Conservation (phyloP, 1,140 invertebrate genomes). For the Panagrolaimus sp. region DNA sequence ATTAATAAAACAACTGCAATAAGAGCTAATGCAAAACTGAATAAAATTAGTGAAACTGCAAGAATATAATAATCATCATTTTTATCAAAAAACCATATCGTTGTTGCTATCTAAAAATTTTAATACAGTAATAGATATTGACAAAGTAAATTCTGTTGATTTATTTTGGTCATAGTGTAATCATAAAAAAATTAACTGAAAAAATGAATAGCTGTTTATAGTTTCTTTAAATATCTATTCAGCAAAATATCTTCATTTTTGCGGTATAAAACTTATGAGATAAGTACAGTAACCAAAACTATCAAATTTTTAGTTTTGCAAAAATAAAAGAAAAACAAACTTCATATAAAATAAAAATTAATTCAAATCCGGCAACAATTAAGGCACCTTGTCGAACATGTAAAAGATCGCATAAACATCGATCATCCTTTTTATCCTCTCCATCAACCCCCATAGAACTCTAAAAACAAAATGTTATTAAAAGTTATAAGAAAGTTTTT, state of each 20-base stretch:
- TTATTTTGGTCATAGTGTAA: no score
- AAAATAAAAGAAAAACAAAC: conserved; percentile 18
- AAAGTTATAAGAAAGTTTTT: no score
- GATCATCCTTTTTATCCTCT: not conserved
- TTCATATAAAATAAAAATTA: conserved; percentile 29
- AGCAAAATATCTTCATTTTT: no score
- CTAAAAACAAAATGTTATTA: no score
- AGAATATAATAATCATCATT: conserved; percentile 34
- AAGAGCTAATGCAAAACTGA: conserved; percentile 29
- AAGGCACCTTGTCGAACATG: conserved; percentile 17
- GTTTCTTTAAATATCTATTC: no score
- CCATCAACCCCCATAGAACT: no score
- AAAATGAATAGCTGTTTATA: no score
- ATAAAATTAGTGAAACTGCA: conserved; percentile 29
- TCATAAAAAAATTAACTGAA: no score
- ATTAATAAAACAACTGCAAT: conserved; percentile 29
- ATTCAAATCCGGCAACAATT: conserved; percentile 25
- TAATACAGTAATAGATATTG: no score
- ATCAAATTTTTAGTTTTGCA: not conserved
- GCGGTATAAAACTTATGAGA: no score
- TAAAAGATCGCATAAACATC: conserved; percentile 20
- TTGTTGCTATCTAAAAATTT: conserved; percentile 17
- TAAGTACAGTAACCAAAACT: not conserved
- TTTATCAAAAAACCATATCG: conserved; percentile 26
- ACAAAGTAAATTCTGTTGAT: no score